Base-by-base conservation (phyloP, 2,888 invertebrate genomes). In the Argynnis bischoffii region DNA sequence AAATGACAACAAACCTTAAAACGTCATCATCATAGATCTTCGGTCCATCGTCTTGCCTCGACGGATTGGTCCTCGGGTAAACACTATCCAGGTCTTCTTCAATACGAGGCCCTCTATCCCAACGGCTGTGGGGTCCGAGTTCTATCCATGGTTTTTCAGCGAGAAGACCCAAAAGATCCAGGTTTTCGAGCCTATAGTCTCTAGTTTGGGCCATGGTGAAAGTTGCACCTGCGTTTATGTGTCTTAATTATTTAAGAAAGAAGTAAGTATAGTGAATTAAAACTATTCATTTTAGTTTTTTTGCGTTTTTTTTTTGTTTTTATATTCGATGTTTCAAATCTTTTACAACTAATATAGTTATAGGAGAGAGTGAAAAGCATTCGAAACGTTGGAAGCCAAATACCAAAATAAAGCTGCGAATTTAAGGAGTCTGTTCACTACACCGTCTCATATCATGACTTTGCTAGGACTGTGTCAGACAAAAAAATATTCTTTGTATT, bases 91-190 rank as follows among this genome's bases (percentile, higher is more conserved):
- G 66, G 14, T 77, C 79, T 2, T 72, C 71, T 3, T 72, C 72
- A 31, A 74, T 70, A n/a, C 66, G 66, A 13, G 74, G 74, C 6
- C 65, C 47, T 13, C 69, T 51, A 51, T 77, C 77, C 75, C 74
- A 78, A 54, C 74, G 76, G 55, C 78, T 76, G 74, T 82, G 78
- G 1, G 81, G 78, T 0, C 79, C 81, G n/a, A 64, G 48, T 1
- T 78, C 78, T 11, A 79, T 60, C 81, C 79, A 80, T 3, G 83
- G 83, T 63, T 75, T 81, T 76, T 87, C 84, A 1, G 83, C 79
- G 54, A 89, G 79, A 35, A 88, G 69, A 2, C 88, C 82, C 1
- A 89, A 80, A 1, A 89, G 76, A 70, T 89, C 88, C 72, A 88
- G 66, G 61, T 82, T 81, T 21, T 85, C 84, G 13, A 79, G 77